Conservation (phyloP, 2,888 invertebrate species). For the Drymonia ruficornis region DNA sequence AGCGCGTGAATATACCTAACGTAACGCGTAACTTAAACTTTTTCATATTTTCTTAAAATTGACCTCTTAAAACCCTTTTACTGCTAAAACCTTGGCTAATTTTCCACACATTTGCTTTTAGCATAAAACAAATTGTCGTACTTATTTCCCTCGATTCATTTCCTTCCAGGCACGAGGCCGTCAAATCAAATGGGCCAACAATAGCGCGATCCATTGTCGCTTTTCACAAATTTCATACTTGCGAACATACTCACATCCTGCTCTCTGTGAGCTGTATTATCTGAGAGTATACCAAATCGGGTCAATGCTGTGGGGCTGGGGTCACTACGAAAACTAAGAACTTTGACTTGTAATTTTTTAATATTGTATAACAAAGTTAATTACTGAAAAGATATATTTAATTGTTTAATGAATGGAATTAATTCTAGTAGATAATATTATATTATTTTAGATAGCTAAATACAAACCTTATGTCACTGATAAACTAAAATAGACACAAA, state of each 20-base stretch:
- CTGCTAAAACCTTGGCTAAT: conserved; percentile 13
- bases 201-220: conserved; percentile 35
- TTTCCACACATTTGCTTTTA: conserved; percentile 23
- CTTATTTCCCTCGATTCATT: conserved; percentile 43
- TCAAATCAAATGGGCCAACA: conserved; percentile 45
- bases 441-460: no score
- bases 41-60: not conserved
- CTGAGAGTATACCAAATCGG: conserved; percentile 66
- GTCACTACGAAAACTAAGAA: conserved; percentile 48
- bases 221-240: conserved; percentile 53
- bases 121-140: conserved; percentile 44
- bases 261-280: conserved; percentile 65
- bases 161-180: conserved; percentile 52
- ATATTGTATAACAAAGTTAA: no score
- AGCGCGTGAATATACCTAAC: no score
- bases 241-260: conserved; percentile 58
- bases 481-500: no score
- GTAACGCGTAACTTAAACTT: no score
- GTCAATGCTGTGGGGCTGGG: conserved; percentile 55
- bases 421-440: no score
- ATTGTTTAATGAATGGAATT: no score
- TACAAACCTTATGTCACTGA: no score
- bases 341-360: not conserved
- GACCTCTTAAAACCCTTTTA: not conserved
- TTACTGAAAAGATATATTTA: no score